These are phyloP conservation scores for Neomonachus schauinslandi DNA, from an alignment of 2,113 vertebrate genomes.

Conservation along the genomic window DNA sequence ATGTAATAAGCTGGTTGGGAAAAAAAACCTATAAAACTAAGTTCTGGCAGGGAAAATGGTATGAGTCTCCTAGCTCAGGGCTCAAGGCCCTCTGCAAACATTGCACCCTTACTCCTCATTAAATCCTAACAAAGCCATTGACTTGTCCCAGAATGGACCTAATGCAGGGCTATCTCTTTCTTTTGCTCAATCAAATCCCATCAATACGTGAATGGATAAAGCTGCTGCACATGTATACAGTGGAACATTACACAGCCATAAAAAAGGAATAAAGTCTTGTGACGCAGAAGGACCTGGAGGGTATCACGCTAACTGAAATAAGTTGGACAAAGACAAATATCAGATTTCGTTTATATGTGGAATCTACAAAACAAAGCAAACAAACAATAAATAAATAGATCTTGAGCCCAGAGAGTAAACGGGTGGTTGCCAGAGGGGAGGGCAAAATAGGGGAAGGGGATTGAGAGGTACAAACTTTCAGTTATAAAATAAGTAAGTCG, in stretches of 20 bases:
- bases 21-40: not conserved
- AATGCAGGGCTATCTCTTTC: fast-evolving
- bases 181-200: not conserved
- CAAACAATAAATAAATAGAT: not conserved
- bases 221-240: not conserved
- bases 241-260: not conserved
- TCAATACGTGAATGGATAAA: not conserved
- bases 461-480: too few species aligned
- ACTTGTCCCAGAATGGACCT: not conserved
- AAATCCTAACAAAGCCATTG: not conserved
- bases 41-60: not conserved
- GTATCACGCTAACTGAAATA: not conserved
- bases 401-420: not conserved
- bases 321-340: not conserved
- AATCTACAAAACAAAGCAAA: not conserved
- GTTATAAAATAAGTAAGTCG: not conserved
- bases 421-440: not conserved
- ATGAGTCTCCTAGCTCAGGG: not conserved
- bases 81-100: fast-evolving
- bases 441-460: not conserved
- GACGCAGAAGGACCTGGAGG: not conserved
- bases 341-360: not conserved
- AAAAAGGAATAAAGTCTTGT: not conserved
- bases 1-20: not conserved
- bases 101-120: fast-evolving